These are phyloP conservation scores for Sitta carolinensis DNA, from an alignment of 2,797 vertebrate genomes.

Conservation along the genomic window DNA sequence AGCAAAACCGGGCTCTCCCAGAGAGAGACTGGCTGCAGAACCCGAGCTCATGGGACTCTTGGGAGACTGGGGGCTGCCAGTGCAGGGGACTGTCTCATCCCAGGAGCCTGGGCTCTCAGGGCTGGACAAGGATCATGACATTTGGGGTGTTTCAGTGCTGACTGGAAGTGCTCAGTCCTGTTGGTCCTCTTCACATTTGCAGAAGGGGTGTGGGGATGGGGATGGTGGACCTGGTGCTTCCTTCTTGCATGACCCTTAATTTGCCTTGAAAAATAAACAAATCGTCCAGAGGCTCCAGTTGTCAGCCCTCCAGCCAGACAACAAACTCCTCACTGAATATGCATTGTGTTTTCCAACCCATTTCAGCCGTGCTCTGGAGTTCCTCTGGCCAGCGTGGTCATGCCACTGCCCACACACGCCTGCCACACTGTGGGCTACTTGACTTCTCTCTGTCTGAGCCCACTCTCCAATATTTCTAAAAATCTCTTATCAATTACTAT, in stretches of 20 bases:
- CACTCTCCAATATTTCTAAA: background rate
- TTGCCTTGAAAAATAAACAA: background rate
- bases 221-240: background rate
- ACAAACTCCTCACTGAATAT: background rate
- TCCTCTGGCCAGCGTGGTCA: rapidly evolving
- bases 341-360: background rate
- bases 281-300: background rate
- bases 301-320: background rate
- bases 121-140: rapidly evolving
- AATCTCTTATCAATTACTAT: background rate
- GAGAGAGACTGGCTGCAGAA: rapidly evolving
- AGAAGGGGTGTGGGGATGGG: background rate
- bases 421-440: rapidly evolving
- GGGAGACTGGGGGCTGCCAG: background rate
- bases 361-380: rapidly evolving
- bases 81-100: rapidly evolving
- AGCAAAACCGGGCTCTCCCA: background rate
- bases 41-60: rapidly evolving
- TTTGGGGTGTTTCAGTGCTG: rapidly evolving
- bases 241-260: background rate
- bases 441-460: background rate
- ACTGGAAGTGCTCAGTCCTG: background rate
- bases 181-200: background rate
- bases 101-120: background rate
- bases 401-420: rapidly evolving